phyloP scores from a whole-genome alignment of 2,113 vertebrate species.

The Ginglymostoma cirratum region DNA sequence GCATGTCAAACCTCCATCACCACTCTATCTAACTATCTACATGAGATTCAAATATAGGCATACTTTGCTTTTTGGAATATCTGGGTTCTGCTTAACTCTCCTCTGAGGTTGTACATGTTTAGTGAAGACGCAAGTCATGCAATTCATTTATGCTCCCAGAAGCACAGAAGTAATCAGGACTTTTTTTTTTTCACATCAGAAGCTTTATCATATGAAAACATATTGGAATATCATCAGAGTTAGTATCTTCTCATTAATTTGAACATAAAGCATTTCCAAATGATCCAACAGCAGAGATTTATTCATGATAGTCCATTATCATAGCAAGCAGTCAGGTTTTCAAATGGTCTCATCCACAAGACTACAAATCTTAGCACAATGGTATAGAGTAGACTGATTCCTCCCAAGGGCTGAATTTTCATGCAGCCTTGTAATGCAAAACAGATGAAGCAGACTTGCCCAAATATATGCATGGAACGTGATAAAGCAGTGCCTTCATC shows the following conservation, averaged over 20 bases:
- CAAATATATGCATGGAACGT: not conserved
- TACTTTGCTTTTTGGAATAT: not conserved
- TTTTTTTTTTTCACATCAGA: not conserved
- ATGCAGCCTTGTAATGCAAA: not conserved
- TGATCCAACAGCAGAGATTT: not conserved
- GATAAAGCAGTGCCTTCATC: not conserved
- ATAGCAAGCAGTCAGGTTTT: not conserved
- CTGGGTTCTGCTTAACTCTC: not conserved
- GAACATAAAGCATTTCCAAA: not conserved
- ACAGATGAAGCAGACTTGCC: not conserved
- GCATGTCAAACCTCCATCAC: too few species aligned
- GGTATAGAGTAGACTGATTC: not conserved
- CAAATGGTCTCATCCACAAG: not conserved
- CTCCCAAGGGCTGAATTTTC: not conserved
- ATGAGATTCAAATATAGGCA: not conserved
- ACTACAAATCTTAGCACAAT: not conserved
- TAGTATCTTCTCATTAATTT: not conserved
- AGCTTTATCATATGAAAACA: not conserved
- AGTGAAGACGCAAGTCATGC: not conserved
- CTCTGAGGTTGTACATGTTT: not conserved
- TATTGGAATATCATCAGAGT: not conserved
- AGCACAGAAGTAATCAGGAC: not conserved
- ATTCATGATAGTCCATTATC: not conserved
- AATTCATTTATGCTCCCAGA: not conserved
- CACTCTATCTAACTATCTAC: too few species aligned